Evolutionary conservation across 2,888 invertebrate genomes (phyloP), one percentile per base, ranked within the genome.

Genomic region (Epiblema foenella): DNA sequence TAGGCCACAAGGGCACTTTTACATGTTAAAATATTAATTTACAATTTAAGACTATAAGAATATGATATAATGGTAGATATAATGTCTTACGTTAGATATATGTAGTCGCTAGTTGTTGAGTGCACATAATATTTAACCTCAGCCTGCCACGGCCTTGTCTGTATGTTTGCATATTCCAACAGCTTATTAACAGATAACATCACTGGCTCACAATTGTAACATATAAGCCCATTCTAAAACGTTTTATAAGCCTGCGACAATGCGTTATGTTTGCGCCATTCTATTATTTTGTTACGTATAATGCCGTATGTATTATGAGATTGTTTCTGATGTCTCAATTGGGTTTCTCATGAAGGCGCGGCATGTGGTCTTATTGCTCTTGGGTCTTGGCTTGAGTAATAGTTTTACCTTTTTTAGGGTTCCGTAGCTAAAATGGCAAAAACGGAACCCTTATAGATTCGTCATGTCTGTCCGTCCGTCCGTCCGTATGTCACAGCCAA

Each of bases 91-190:
- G n/a, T n/a, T 24, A 24, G 24, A 4, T 24, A 24, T 24, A 24
- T 24, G 2, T 3, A 24, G 24, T 33, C 33, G 33, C 33, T 33
- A 7, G n/a, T n/a, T 46, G n/a, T n/a, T 12, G 46, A 46, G 46
- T n/a, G 46, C 42, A 42, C 42, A n/a, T 42, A n/a, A n/a, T 42
- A n/a, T 5, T 42, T 42, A 15, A 42, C 42, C 42, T 18, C 9
- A 18, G 17, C 15, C 24, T 52, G 49, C 15, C 63, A 24, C 63
- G 64, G 18, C 69, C 69, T 69, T 64, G 69, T 49, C 57, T 39
- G 17, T 15, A 18, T 51, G 69, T 58, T 64, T 69, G 63, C 39
- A 57, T 69, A 64, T 69, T 64, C 58, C 39, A 29, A 58, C 37
- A 18, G 57, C 57, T 29, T 57, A n/a, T 11, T 10, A 37, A 18